phyloP scores from a whole-genome alignment of 2,888 invertebrate genomes.

The Oscheius sp. region DNA sequence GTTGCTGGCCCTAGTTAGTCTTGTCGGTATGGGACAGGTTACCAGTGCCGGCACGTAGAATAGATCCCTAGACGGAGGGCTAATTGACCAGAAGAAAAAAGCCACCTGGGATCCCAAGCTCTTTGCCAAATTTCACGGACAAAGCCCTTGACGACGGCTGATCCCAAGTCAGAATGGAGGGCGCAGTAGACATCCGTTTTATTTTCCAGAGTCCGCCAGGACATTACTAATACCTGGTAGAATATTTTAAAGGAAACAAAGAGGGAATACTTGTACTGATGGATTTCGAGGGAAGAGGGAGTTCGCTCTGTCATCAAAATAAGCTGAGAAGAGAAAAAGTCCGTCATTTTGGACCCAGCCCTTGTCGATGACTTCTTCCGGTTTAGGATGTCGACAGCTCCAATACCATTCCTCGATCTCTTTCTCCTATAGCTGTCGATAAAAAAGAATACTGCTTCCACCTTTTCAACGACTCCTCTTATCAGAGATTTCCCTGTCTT shows the following conservation, averaged over 20 bases:
- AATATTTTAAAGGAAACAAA: not conserved
- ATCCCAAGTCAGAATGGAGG: constrained; percentile 37
- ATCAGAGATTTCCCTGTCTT: constrained; percentile 20
- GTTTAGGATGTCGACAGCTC: constrained; percentile 40
- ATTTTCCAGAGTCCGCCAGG: constrained; percentile 45
- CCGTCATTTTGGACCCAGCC: constrained; percentile 47
- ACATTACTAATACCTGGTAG: constrained; percentile 49
- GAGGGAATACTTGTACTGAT: constrained; percentile 49
- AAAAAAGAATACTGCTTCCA: not conserved
- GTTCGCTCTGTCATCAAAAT: constrained; percentile 63
- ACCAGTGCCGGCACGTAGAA: constrained; percentile 65
- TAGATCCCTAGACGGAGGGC: constrained; percentile 48
- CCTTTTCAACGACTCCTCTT: constrained; percentile 29
- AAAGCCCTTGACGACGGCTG: constrained; percentile 53
- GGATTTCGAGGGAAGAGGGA: constrained; percentile 58
- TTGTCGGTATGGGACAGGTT: constrained; percentile 63
- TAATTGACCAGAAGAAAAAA: too few species aligned
- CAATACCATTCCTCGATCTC: constrained; percentile 47
- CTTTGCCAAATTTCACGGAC: constrained; percentile 72
- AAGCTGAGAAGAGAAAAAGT: constrained; percentile 66
- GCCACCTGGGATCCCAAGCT: constrained; percentile 70
- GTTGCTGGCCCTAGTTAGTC: constrained; percentile 26
- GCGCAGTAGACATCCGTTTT: constrained; percentile 49
- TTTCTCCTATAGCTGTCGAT: not conserved
- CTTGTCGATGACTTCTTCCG: constrained; percentile 21